Conservation (phyloP, 2,888 invertebrate genomes). For the Piscicola geometra region DNA sequence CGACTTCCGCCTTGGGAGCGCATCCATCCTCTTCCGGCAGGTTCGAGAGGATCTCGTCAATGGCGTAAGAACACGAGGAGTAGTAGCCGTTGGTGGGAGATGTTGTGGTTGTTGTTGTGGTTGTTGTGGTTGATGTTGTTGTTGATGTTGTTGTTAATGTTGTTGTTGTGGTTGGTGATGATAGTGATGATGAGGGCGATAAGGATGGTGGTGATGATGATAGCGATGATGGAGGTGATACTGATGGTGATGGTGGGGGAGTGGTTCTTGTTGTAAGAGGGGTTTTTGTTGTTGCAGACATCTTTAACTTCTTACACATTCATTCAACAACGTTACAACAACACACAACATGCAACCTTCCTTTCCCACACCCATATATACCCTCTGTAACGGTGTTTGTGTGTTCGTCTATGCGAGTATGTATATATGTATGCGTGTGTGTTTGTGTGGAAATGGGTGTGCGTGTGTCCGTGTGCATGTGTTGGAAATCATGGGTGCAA, state of each 20-base stretch:
- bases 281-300: neutral
- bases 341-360: too few species aligned
- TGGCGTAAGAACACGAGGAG: constrained; percentile 23
- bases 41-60: constrained; percentile 28
- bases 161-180: too few species aligned
- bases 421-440: too few species aligned
- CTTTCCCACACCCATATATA: too few species aligned
- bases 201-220: neutral
- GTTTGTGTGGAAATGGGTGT: too few species aligned
- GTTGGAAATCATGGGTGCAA: too few species aligned
- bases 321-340: too few species aligned
- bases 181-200: neutral
- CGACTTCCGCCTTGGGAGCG: constrained; percentile 29
- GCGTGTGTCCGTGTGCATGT: too few species aligned
- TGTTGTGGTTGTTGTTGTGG: neutral
- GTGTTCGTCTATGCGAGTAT: too few species aligned
- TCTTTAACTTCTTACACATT: too few species aligned
- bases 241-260: neutral
- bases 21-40: constrained; percentile 16
- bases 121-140: neutral
- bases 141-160: too few species aligned
- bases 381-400: too few species aligned
- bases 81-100: constrained; percentile 9
- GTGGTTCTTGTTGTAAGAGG: neutral
- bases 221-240: neutral